phyloP scores from a whole-genome alignment of 2,888 invertebrate species.

The Synanthedon vespiformis region DNA sequence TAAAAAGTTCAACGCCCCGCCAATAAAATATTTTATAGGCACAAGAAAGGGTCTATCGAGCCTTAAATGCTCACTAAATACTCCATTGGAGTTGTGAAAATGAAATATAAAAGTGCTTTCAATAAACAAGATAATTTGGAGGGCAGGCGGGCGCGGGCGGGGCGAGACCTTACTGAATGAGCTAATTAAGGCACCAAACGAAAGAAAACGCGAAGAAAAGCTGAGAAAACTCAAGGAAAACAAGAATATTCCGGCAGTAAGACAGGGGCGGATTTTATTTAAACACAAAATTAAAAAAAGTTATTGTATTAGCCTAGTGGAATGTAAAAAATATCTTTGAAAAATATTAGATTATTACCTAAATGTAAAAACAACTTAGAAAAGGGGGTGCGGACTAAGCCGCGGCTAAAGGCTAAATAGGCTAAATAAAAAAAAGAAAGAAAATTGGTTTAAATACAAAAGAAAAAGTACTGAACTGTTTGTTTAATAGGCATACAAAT shows the following conservation, averaged over 20 bases:
- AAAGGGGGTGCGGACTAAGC: too few species aligned
- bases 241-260: conserved; percentile 56
- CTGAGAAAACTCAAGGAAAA: conserved; percentile 64
- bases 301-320: not conserved
- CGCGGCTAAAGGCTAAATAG: too few species aligned
- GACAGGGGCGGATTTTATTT: conserved; percentile 24
- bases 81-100: conserved; percentile 44
- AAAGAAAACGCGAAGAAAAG: conserved; percentile 68
- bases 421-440: too few species aligned
- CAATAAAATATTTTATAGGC: conserved; percentile 13
- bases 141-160: conserved; percentile 17
- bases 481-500: too few species aligned
- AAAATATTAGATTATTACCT: too few species aligned
- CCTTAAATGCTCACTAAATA: conserved; percentile 47
- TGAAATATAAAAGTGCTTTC: conserved; percentile 63
- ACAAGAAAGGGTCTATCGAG: conserved; percentile 8
- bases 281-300: too few species aligned
- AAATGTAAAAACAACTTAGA: too few species aligned
- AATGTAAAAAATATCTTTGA: not conserved
- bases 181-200: conserved; percentile 65
- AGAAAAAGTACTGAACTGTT: too few species aligned
- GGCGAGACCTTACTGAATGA: conserved; percentile 50
- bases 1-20: conserved; percentile 8
- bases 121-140: conserved; percentile 64
- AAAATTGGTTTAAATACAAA: too few species aligned